Conservation (phyloP, 2,113 vertebrate species). For the Neogobius melanostomus region DNA sequence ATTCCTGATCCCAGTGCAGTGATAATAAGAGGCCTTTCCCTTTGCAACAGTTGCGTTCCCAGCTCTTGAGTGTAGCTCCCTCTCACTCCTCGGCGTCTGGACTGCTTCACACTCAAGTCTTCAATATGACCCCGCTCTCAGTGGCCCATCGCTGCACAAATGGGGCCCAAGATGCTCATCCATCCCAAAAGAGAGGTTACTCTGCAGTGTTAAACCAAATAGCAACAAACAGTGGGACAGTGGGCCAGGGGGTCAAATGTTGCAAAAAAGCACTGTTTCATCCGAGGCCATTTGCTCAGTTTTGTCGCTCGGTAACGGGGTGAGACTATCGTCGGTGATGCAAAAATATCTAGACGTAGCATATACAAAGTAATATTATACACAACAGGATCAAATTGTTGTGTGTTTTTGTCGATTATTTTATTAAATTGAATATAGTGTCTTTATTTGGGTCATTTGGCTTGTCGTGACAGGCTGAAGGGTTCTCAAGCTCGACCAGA, state of each 20-base stretch:
- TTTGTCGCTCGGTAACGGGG: too few species aligned
- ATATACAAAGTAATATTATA: not conserved
- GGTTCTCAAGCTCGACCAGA: too few species aligned
- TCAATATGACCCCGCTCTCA: conserved; percentile 64
- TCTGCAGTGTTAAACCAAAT: conserved; percentile 56
- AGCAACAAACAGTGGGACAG: conserved; percentile 52
- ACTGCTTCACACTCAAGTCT: conserved; percentile 60
- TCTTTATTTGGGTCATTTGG: too few species aligned
- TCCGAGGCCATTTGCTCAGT: not conserved
- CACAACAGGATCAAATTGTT: too few species aligned
- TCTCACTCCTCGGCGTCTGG: conserved; percentile 47
- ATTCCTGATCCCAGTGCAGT: conserved; percentile 72
- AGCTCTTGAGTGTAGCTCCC: conserved; percentile 61
- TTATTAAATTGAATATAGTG: too few species aligned
- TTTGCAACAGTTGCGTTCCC: conserved; percentile 61
- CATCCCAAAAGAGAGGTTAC: conserved; percentile 55
- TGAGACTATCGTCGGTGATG: too few species aligned
- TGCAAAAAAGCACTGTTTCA: conserved; percentile 38
- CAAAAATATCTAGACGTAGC: not conserved
- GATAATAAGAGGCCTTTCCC: conserved; percentile 73
- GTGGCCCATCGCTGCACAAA: conserved; percentile 52
- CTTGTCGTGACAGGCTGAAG: too few species aligned
- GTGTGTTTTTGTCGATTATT: too few species aligned
- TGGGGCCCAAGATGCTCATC: conserved; percentile 61
- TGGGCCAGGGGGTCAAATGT: conserved; percentile 41